These are phyloP conservation scores for Gila orcuttii DNA, from an alignment of 2,113 vertebrate genomes.

Conservation along the genomic window DNA sequence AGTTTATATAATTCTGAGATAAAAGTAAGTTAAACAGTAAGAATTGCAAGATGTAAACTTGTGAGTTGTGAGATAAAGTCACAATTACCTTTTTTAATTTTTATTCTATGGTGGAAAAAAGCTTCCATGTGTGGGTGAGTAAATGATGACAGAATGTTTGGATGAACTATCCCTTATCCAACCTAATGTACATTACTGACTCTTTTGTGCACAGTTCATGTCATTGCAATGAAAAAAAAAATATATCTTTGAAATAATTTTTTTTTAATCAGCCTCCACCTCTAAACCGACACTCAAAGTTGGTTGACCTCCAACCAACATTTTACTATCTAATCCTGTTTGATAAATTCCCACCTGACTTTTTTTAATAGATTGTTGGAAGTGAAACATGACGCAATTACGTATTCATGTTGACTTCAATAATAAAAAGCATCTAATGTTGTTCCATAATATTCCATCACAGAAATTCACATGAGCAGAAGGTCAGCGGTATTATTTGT, in stretches of 20 bases:
- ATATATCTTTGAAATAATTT: background rate
- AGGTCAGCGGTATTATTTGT: constrained; percentile 70
- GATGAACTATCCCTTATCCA: too few species aligned
- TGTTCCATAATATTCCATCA: background rate
- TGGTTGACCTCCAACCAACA: background rate
- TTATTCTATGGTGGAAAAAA: too few species aligned
- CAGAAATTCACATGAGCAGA: background rate
- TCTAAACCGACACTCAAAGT: background rate
- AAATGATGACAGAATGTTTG: too few species aligned
- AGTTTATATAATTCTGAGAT: too few species aligned
- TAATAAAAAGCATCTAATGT: background rate
- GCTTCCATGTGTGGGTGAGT: too few species aligned
- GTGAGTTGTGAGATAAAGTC: too few species aligned
- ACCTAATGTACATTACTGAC: background rate
- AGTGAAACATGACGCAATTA: background rate
- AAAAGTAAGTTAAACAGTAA: too few species aligned
- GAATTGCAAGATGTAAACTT: too few species aligned
- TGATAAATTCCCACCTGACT: background rate
- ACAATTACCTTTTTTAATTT: too few species aligned
- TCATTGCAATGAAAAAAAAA: background rate
- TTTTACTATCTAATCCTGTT: background rate
- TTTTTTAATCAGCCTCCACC: background rate
- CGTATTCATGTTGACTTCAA: background rate
- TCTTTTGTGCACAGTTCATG: background rate
- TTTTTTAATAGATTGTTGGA: background rate